phyloP scores from a whole-genome alignment of 2,113 vertebrate genomes.

The Orcinus orca region DNA sequence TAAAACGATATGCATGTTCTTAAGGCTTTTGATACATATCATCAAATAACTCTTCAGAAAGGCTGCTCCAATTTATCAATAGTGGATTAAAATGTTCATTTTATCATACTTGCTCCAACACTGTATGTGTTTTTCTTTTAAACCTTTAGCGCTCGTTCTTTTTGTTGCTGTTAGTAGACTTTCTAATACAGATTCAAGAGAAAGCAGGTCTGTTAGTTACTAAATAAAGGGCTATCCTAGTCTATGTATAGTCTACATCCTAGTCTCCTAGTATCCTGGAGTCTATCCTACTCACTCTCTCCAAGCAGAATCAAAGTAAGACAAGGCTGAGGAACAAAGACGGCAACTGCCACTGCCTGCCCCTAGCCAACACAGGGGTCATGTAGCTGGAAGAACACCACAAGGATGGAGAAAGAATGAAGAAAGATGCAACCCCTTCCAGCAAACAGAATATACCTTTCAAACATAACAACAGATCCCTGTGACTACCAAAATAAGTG shows the following conservation, averaged over 20 bases:
- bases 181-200: neutral
- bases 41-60: neutral
- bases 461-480: neutral
- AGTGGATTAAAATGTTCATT: neutral
- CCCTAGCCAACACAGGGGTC: neutral
- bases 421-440: neutral
- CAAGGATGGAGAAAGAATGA: neutral
- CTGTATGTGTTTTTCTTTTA: neutral
- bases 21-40: neutral
- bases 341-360: neutral
- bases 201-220: neutral
- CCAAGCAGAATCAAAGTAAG: neutral
- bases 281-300: neutral
- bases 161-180: neutral
- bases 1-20: neutral
- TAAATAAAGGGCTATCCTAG: neutral
- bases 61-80: neutral
- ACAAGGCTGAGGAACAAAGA: neutral
- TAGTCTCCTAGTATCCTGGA: neutral
- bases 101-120: neutral
- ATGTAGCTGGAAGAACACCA: neutral
- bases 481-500: neutral
- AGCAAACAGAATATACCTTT: slow-evolving; percentile 15
- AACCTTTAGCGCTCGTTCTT: neutral
- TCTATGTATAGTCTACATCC: neutral